Evolutionary conservation across 2,888 invertebrate species (phyloP).

Genomic region (Lepidonotus clava): DNA sequence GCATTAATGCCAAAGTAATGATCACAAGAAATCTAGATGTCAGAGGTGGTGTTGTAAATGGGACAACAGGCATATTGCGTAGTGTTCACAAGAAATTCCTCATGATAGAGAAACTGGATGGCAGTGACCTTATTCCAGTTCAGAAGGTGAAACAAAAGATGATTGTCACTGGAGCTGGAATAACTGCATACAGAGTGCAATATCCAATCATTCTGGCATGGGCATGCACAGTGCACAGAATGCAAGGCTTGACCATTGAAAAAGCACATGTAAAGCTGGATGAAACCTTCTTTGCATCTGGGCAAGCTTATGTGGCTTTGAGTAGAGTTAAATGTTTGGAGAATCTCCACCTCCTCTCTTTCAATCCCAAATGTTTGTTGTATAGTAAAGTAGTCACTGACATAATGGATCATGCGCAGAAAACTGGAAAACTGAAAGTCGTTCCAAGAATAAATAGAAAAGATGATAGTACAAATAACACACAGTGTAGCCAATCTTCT

Average conservation of each 20-base stretch:
- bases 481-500: no score
- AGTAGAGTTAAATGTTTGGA: not conserved
- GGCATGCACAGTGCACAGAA: slow-evolving; percentile 19
- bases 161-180: not conserved
- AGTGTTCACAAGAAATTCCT: not conserved
- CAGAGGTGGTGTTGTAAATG: not conserved
- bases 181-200: not conserved
- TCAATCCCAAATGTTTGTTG: not conserved
- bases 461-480: no score
- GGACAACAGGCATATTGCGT: not conserved
- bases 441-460: not conserved
- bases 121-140: no score
- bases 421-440: slow-evolving; percentile 11
- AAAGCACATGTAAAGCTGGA: not conserved
- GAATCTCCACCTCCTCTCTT: not conserved
- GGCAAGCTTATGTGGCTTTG: no score
- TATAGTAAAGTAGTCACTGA: not conserved
- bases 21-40: slow-evolving; percentile 19
- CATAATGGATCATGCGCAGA: not conserved
- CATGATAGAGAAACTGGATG: no score
- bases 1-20: not conserved
- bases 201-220: not conserved
- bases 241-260: not conserved
- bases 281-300: not conserved
- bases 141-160: no score